Conservation (phyloP, 2,113 vertebrate genomes). For the Odocoileus hemionus region DNA sequence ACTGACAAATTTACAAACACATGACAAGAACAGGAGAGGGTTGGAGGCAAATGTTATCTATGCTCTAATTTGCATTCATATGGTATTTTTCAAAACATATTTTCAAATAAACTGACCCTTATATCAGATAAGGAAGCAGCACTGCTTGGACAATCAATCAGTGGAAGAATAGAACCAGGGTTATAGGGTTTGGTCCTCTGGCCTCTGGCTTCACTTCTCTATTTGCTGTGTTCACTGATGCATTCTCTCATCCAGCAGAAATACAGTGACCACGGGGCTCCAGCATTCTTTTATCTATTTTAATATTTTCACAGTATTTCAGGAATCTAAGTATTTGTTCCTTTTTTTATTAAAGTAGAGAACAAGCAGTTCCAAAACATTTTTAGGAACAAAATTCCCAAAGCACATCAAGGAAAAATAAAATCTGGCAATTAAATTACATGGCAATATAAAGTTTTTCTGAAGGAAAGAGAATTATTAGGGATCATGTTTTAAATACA, state of each 20-base stretch:
- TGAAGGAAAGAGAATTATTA: neutral
- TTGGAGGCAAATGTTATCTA: neutral
- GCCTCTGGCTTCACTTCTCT: neutral
- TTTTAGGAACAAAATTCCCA: neutral
- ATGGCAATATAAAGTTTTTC: neutral
- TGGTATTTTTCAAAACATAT: neutral
- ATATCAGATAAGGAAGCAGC: neutral
- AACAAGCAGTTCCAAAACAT: neutral
- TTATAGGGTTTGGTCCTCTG: neutral
- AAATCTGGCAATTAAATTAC: neutral
- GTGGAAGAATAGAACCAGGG: neutral
- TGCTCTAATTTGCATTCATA: neutral
- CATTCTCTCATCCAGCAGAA: neutral
- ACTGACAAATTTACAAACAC: neutral
- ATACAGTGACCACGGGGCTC: neutral
- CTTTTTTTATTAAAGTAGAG: neutral
- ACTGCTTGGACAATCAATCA: neutral
- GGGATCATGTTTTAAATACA: neutral
- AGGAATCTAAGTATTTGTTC: neutral
- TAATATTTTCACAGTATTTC: neutral
- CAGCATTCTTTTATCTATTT: neutral
- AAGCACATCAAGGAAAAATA: neutral
- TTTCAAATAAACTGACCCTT: neutral
- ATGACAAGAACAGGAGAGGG: neutral
- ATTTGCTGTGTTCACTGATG: no score